Percentiles rank a stretch among this genome's conserved stretches.
These are phyloP conservation scores for Callithrix jacchus DNA, from an alignment of 2,113 vertebrate species.

Conservation along the genomic window DNA sequence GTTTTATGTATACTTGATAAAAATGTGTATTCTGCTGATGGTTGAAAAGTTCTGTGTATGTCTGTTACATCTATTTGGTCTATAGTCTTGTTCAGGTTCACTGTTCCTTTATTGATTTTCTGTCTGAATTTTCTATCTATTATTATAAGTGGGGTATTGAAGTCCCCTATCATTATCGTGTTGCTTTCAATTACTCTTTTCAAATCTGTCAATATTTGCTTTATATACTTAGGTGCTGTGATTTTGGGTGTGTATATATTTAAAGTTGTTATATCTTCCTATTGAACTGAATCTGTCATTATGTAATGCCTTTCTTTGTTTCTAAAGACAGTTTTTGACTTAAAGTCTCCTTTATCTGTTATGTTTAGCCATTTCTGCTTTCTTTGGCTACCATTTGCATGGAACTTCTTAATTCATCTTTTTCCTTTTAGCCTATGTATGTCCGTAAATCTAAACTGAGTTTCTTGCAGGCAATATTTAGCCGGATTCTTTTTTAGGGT, in stretches of 20 bases:
- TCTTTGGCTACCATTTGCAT: neutral
- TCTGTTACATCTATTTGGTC: neutral
- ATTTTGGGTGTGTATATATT: neutral
- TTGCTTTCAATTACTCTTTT: neutral
- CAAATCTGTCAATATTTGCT: neutral
- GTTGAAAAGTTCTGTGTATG: neutral
- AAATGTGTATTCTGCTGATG: neutral
- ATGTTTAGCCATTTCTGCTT: neutral
- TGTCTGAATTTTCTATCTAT: neutral
- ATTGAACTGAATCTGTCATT: neutral
- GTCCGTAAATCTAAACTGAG: neutral
- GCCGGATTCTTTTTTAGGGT: neutral
- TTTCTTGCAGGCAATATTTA: neutral
- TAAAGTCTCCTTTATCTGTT: neutral
- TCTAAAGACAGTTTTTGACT: neutral
- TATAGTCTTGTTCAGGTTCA: neutral
- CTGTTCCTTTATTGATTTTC: neutral
- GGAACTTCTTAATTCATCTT: neutral
- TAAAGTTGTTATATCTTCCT: neutral
- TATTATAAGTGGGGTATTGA: neutral
- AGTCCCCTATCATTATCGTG: neutral
- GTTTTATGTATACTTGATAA: neutral
- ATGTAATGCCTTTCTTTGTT: neutral
- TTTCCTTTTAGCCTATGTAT: neutral
- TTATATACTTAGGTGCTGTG: neutral